phyloP scores from a whole-genome alignment of 2,113 vertebrate genomes.

The Thalassoma bifasciatum region DNA sequence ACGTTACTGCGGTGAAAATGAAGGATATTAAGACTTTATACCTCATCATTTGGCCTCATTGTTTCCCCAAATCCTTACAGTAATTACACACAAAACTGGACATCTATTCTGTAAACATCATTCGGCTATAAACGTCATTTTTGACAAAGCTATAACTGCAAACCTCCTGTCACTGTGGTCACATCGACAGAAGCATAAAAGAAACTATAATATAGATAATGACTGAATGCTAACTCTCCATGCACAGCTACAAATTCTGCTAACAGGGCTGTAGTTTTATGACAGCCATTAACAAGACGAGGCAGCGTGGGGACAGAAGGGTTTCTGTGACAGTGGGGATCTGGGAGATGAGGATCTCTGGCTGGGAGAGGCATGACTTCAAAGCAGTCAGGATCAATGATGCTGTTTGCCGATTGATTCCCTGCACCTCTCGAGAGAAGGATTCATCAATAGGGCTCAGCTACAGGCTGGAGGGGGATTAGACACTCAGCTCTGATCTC shows the following conservation, averaged over 20 bases:
- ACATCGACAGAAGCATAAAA: constrained; percentile 18
- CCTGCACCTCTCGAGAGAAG: constrained; percentile 50
- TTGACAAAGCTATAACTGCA: constrained; percentile 7
- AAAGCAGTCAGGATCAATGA: constrained; percentile 80
- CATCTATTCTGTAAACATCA: constrained; percentile 12
- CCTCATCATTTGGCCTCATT: constrained; percentile 39
- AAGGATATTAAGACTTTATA: constrained; percentile 61
- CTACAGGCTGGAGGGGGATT: constrained; percentile 69
- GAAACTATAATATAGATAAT: constrained; percentile 34
- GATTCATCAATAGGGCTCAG: constrained; percentile 72
- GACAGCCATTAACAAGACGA: constrained; percentile 61
- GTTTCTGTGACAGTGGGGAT: constrained; percentile 47
- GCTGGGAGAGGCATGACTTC: constrained; percentile 78
- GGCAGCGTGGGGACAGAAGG: constrained; percentile 39
- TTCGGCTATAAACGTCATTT: neutral
- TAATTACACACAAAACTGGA: constrained; percentile 24
- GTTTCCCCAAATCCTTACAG: constrained; percentile 11
- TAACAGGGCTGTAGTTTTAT: constrained; percentile 57
- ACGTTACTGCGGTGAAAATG: constrained; percentile 55
- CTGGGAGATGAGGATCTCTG: constrained; percentile 60
- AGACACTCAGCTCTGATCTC: constrained; percentile 70
- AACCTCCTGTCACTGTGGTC: neutral
- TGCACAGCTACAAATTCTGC: constrained; percentile 29
- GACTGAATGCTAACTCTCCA: constrained; percentile 16
- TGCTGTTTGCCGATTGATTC: constrained; percentile 77